These are phyloP conservation scores for Mizuhopecten yessoensis DNA, from an alignment of 1,140 invertebrate genomes.

Conservation along the genomic window DNA sequence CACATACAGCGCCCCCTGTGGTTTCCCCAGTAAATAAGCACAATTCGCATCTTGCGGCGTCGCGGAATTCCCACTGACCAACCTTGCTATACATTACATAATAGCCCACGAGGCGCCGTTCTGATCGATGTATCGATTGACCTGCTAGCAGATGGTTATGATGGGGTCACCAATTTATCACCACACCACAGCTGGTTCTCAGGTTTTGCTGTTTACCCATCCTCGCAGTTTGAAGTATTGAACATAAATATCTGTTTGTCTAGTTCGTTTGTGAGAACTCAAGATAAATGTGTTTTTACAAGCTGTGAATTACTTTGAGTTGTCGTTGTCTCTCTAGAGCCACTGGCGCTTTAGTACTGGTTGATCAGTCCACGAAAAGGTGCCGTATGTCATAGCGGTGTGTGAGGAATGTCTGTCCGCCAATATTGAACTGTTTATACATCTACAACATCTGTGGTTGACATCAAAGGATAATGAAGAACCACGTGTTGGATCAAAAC, in stretches of 20 bases:
- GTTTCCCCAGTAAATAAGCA: no score
- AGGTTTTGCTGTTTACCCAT: background rate
- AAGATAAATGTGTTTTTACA: no score
- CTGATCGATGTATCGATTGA: background rate
- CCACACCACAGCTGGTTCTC: background rate
- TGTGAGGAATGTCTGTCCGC: no score
- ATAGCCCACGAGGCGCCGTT: background rate
- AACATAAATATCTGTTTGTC: background rate
- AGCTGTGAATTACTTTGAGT: background rate
- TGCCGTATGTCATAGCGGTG: no score
- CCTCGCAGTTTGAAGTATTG: background rate
- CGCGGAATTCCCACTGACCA: background rate
- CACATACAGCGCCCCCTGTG: no score
- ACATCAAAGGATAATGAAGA: background rate
- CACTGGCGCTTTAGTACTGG: background rate
- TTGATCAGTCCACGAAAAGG: background rate
- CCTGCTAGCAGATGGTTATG: background rate
- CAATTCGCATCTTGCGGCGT: background rate
- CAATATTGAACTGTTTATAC: background rate
- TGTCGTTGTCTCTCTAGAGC: background rate
- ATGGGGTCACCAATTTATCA: conserved; percentile 1
- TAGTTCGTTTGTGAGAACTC: background rate
- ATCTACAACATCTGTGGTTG: background rate
- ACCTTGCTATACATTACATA: background rate
- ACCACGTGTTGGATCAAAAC: background rate